Evolutionary conservation across 1,140 invertebrate species (phyloP), one percentile per base, ranked within the genome.

Genomic region (Hylaeus anthracinus): DNA sequence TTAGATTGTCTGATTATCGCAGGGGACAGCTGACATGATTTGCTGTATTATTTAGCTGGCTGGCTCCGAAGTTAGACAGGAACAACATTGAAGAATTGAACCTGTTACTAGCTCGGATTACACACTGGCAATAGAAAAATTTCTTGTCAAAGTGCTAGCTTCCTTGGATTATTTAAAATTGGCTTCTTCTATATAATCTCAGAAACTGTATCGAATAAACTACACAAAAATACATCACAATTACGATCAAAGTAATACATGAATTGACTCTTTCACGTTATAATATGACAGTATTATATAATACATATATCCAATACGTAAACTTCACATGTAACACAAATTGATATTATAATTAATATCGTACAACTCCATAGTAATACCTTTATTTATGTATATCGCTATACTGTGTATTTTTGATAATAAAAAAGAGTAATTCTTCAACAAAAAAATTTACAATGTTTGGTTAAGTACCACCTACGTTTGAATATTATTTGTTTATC

Each of bases 11-110:
- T 45, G n/a, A 83, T 81, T 70, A 78, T 66, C 78, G 73, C 73
- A 53, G 80, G 66, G 73, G 73, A 71, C 74, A 80, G 80, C 55
- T 72, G 73, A 71, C 66, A 81, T 76, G 75, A 80, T 77, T 83
- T 61, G 67, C 65, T 72, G 77, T 81, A 78, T 76, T 72, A 84
- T 72, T 79, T 76, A 88, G 83, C 78, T 79, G 48, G 72, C 65
- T 75, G 77, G 43, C 56, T 86, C 85, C 88, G 76, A 41, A 72
- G 72, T 86, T 86, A 84, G 86, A 89, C 88, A 89, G 82, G 82
- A 83, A 84, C 88, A 87, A 89, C 86, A 89, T 89, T 87, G 83
- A 88, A 53, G 88, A 84, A 87, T 88, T 86, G 88, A 81, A 78
- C 81, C 88, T 87, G 88, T 87, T 84, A 76, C 88, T 89, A 89